These are phyloP conservation scores for Epistrophe grossulariae DNA, from an alignment of 2,888 invertebrate species.

Conservation along the genomic window DNA sequence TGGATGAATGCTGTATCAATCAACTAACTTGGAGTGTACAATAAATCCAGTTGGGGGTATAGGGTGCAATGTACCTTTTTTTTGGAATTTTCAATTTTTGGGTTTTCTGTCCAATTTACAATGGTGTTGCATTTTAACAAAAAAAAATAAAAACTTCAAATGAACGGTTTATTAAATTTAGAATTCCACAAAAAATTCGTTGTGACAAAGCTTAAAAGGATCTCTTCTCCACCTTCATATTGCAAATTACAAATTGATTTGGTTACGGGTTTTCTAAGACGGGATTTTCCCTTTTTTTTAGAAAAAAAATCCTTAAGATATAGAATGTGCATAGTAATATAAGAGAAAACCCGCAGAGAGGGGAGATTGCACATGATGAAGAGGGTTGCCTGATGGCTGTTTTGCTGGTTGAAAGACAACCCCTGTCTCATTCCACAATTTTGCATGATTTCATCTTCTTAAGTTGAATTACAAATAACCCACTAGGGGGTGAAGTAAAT, in stretches of 20 bases:
- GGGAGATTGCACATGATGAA: constrained; percentile 8
- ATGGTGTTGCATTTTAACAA: constrained; percentile 14
- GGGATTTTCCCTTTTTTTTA: constrained; percentile 26
- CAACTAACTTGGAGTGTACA: background rate
- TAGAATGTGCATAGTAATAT: constrained; percentile 44
- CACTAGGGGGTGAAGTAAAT: constrained; percentile 69
- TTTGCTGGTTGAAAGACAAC: constrained; percentile 17
- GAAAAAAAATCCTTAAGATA: constrained; percentile 37
- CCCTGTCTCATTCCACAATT: constrained; percentile 29
- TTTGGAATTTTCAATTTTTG: background rate
- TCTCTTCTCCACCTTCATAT: constrained; percentile 47
- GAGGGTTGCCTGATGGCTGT: background rate
- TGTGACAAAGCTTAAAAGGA: constrained; percentile 49
- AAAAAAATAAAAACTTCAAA: constrained; percentile 31
- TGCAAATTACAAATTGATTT: constrained; percentile 72
- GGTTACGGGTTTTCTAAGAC: constrained; percentile 58
- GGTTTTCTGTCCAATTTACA: constrained; percentile 17
- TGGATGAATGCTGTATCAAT: background rate
- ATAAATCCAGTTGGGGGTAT: constrained; percentile 21
- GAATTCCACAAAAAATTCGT: constrained; percentile 28
- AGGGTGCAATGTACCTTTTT: constrained; percentile 12
- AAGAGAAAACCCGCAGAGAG: background rate
- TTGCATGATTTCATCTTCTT: constrained; percentile 72
- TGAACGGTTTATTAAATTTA: constrained; percentile 66
- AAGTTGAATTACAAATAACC: constrained; percentile 74